These are phyloP conservation scores for Callyntrura sp. DNA, from an alignment of 2,888 invertebrate genomes.

Conservation along the genomic window DNA sequence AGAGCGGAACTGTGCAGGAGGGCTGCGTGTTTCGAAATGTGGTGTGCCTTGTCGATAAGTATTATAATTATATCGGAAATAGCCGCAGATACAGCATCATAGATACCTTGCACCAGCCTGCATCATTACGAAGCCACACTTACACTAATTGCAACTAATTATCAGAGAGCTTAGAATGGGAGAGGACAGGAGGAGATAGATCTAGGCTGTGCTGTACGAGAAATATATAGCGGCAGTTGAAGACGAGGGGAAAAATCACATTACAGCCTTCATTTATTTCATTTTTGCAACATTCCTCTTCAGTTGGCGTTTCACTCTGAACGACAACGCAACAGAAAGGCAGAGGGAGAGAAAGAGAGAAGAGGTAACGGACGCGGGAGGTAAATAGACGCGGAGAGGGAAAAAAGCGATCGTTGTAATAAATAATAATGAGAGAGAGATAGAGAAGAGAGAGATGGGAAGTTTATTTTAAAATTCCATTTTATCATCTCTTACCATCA, in stretches of 20 bases:
- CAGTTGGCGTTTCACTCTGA: conserved; percentile 48
- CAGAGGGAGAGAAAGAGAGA: not conserved
- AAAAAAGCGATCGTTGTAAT: conserved; percentile 23
- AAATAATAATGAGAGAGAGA: conserved; percentile 35
- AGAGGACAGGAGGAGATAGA: conserved; percentile 37
- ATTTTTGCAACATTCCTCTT: conserved; percentile 56
- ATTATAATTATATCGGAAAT: not conserved
- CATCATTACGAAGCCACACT: conserved; percentile 46
- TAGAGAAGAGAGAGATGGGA: no score
- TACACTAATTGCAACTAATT: conserved; percentile 70
- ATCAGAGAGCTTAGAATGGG: conserved; percentile 54
- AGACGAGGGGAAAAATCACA: conserved; percentile 45
- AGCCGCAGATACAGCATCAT: not conserved
- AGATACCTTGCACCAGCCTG: not conserved
- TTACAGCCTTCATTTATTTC: conserved; percentile 61
- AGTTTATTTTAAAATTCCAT: conserved; percentile 50
- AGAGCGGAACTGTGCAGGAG: not conserved
- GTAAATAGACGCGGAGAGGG: conserved; percentile 10
- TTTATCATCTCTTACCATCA: conserved; percentile 60
- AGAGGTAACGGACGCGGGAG: not conserved
- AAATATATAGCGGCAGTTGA: not conserved
- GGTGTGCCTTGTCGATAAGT: not conserved
- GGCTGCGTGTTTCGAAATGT: no score
- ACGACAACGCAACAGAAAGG: not conserved
- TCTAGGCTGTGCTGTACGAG: not conserved